Evolutionary conservation across 2,113 vertebrate species (phyloP).

Genomic region (Hemibagrus wyckioides): DNA sequence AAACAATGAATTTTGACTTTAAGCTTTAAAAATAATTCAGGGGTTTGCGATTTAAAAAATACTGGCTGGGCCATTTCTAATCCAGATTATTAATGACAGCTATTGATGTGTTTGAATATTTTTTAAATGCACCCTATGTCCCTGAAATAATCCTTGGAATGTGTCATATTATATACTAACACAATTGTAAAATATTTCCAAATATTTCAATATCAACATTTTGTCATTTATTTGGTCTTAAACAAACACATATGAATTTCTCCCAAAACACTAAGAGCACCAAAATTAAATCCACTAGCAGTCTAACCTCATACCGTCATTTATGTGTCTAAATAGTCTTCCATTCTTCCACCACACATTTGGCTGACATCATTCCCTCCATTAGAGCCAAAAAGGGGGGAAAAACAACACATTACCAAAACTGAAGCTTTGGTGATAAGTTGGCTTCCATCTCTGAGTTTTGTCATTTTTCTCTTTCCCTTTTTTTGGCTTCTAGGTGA

Average conservation of each 20-base stretch:
- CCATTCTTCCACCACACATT: not conserved
- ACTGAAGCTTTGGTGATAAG: not conserved
- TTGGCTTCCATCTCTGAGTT: not conserved
- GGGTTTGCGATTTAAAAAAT: not conserved
- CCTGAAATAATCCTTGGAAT: not conserved
- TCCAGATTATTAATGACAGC: not conserved
- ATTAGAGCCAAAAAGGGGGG: not conserved
- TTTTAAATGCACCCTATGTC: not conserved
- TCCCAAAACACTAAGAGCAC: not conserved
- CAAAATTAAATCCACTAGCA: not conserved
- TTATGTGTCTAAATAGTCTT: not conserved
- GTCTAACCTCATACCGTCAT: not conserved
- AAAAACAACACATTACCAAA: not conserved
- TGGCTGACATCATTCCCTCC: not conserved
- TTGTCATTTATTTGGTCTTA: not conserved
- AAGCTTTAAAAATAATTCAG: not conserved
- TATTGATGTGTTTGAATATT: not conserved
- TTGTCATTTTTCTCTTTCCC: not conserved
- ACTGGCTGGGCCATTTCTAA: not conserved
- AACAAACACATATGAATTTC: not conserved
- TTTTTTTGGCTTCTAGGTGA: slow-evolving; percentile 24
- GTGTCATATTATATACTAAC: not conserved
- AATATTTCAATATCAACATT: not conserved
- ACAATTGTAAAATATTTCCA: not conserved
- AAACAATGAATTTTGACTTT: not conserved